Percentiles rank a stretch among this genome's conserved stretches.
Conservation (phyloP, 1,140 invertebrate genomes). For the Homarus americanus region DNA sequence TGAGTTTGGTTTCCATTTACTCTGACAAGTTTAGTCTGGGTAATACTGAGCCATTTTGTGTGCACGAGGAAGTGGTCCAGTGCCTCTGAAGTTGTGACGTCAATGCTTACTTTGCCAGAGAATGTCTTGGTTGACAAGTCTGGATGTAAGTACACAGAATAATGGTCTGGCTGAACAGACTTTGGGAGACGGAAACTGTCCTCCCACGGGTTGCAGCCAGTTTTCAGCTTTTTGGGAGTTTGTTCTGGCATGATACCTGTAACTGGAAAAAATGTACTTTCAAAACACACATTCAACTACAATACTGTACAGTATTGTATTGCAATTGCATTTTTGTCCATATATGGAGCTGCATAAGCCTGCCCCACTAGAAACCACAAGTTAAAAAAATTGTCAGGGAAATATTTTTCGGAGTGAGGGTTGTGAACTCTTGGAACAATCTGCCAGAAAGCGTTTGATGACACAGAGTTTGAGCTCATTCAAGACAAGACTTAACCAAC, state of each 20-base stretch:
- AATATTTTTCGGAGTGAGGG: too few species aligned
- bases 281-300: too few species aligned
- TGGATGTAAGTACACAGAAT: constrained; percentile 86
- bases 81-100: constrained; percentile 81
- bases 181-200: constrained; percentile 81
- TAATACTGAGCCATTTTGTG: constrained; percentile 81
- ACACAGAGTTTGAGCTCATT: too few species aligned
- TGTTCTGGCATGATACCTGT: constrained; percentile 17
- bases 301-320: too few species aligned
- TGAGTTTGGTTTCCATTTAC: background rate
- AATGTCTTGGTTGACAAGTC: constrained; percentile 85
- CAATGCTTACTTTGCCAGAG: constrained; percentile 85
- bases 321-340: too few species aligned
- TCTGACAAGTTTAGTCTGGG: constrained; percentile 6
- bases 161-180: constrained; percentile 84
- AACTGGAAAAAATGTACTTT: background rate
- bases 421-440: too few species aligned
- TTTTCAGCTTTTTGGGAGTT: background rate
- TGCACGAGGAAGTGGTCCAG: constrained; percentile 85
- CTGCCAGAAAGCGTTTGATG: too few species aligned
- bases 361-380: too few species aligned
- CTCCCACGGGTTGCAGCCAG: constrained; percentile 77
- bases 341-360: too few species aligned
- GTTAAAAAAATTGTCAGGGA: too few species aligned
- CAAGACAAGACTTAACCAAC: too few species aligned